These are phyloP conservation scores for Carcina quercana DNA, from an alignment of 2,888 invertebrate genomes.

Conservation along the genomic window DNA sequence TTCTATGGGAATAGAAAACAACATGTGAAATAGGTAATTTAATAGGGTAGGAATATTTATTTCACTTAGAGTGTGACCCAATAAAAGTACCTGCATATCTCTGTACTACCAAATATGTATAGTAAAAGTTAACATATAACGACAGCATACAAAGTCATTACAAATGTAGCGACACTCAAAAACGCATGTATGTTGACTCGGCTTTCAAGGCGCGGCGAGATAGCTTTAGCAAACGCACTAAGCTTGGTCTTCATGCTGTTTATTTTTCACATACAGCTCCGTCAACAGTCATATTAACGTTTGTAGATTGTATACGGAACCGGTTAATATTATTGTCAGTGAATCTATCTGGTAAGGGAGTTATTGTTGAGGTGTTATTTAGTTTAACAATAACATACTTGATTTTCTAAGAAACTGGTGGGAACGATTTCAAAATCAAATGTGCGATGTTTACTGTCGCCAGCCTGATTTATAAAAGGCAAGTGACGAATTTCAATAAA, in stretches of 20 bases:
- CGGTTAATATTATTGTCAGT: slow-evolving; percentile 32
- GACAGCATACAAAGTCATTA: slow-evolving; percentile 30
- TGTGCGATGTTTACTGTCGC: slow-evolving; percentile 33
- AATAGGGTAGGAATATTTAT: too few relatives aligned
- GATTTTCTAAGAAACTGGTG: slow-evolving; percentile 13
- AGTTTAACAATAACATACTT: slow-evolving; percentile 21
- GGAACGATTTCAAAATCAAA: slow-evolving; percentile 20
- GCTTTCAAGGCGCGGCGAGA: slow-evolving; percentile 56
- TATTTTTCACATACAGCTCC: slow-evolving; percentile 57
- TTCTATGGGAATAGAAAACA: too few relatives aligned
- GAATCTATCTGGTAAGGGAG: not conserved
- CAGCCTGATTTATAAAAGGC: slow-evolving; percentile 16
- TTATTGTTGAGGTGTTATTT: slow-evolving; percentile 11
- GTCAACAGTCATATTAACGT: slow-evolving; percentile 52
- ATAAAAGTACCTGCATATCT: slow-evolving; percentile 7
- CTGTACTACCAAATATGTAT: slow-evolving; percentile 10
- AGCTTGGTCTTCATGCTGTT: slow-evolving; percentile 45
- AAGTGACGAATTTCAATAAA: slow-evolving; percentile 20
- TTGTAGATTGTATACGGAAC: slow-evolving; percentile 34
- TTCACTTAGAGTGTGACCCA: slow-evolving; percentile 1
- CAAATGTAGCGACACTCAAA: slow-evolving; percentile 46
- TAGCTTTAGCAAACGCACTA: slow-evolving; percentile 65
- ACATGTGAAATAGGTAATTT: too few relatives aligned
- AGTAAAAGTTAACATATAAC: slow-evolving; percentile 20
- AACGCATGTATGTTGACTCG: slow-evolving; percentile 57